A percentile compares a stretch with the other conserved stretches of the same genome.
phyloP scores from a whole-genome alignment of 2,113 vertebrate genomes.

The Aldabrachelys gigantea region DNA sequence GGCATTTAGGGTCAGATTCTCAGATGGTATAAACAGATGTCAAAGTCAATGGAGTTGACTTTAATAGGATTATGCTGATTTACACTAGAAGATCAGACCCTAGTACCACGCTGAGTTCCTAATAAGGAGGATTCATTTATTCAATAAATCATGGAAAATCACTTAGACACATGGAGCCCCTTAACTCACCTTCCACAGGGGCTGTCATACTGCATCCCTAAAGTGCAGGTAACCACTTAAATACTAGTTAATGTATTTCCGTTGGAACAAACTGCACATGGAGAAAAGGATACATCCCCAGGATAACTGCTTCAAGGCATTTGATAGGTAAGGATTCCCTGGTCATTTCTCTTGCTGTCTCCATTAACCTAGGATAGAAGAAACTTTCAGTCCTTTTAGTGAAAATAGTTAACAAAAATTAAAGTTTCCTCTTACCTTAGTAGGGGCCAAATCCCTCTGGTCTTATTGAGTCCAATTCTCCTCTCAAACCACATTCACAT shows the following conservation, averaged over 20 bases:
- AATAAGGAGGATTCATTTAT: fast-evolving
- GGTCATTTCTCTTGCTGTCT: constrained; percentile 96
- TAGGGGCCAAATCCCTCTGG: fast-evolving
- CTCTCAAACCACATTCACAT: background rate
- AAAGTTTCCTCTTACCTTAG: fast-evolving
- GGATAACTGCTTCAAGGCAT: constrained; percentile 98
- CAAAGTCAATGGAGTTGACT: background rate
- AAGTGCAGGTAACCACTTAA: background rate
- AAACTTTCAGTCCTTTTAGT: constrained; percentile 7
- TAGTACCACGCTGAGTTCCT: background rate
- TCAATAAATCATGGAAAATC: background rate
- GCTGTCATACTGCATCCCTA: background rate
- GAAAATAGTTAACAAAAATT: background rate
- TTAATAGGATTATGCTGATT: background rate
- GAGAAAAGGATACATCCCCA: constrained; percentile 96
- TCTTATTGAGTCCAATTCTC: background rate
- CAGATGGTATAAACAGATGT: background rate
- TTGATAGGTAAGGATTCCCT: constrained; percentile 97
- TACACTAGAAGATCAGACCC: background rate
- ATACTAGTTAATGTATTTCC: no score
- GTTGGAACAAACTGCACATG: background rate
- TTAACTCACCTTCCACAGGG: constrained; percentile 28
- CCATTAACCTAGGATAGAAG: constrained; percentile 89
- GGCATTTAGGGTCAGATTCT: background rate
- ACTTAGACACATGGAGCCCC: fast-evolving